These are phyloP conservation scores for Brachionus plicatilis DNA, from an alignment of 1,140 invertebrate genomes.

Conservation along the genomic window DNA sequence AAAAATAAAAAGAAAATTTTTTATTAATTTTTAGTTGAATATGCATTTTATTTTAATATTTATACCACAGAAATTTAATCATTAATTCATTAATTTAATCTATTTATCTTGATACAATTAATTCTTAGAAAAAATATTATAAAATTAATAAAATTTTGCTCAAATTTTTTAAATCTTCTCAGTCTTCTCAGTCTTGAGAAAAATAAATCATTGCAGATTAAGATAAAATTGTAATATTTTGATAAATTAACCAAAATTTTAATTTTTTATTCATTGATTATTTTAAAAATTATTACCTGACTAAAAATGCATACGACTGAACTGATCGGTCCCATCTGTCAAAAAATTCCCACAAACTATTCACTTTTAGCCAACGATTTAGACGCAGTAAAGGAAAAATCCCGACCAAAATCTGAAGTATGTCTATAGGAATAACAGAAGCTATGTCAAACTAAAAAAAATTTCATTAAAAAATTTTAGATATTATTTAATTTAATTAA, in stretches of 20 bases:
- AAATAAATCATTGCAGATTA: too few species aligned
- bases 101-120: too few species aligned
- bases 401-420: not conserved
- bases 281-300: not conserved
- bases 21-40: too few species aligned
- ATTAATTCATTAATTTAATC: too few species aligned
- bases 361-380: slow-evolving; percentile 27
- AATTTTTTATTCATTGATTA: not conserved
- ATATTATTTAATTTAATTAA: not conserved
- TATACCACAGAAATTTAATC: too few species aligned
- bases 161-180: too few species aligned
- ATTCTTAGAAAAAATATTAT: too few species aligned
- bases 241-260: not conserved
- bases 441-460: not conserved
- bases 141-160: too few species aligned
- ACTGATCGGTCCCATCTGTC: slow-evolving; percentile 33
- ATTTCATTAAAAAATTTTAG: not conserved
- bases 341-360: slow-evolving; percentile 35
- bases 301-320: not conserved
- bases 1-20: too few species aligned
- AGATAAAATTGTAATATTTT: not conserved
- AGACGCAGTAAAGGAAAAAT: not conserved
- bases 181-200: too few species aligned
- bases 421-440: slow-evolving; percentile 21
- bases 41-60: too few species aligned